Evolutionary conservation across 37 sponge, comb jelly and placozoan species (phyloP).

Genomic region (Cliona cf. orientalis): DNA sequence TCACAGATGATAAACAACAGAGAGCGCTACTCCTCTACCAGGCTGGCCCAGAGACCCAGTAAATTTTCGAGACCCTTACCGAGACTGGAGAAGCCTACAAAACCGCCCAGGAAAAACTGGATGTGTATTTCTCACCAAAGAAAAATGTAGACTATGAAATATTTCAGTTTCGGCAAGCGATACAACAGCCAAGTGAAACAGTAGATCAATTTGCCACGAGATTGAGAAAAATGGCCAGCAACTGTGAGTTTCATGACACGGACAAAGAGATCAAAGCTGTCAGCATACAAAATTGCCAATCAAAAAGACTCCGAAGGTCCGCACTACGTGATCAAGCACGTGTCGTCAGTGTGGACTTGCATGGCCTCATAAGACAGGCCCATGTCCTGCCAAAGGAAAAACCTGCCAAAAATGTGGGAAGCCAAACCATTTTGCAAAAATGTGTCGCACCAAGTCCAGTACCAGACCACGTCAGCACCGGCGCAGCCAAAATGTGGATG

Average conservation of each 20-base stretch:
- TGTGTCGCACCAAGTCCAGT: background rate
- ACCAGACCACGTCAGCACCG: background rate
- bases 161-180: too few species aligned
- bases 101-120: conserved; percentile 11
- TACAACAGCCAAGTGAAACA: too few species aligned
- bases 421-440: conserved; percentile 53
- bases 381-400: conserved; percentile 51
- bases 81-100: conserved; percentile 36
- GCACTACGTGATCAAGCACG: conserved; percentile 13
- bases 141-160: too few species aligned
- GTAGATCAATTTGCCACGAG: conserved; percentile 44
- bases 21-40: background rate
- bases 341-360: conserved; percentile 31
- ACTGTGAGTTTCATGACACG: conserved; percentile 36
- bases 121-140: too few species aligned
- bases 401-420: conserved; percentile 43
- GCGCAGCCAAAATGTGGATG: too few species aligned
- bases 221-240: conserved; percentile 24
- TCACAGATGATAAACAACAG: background rate
- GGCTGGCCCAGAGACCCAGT: conserved; percentile 6
- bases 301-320: conserved; percentile 17
- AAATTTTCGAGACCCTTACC: conserved; percentile 17
- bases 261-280: conserved; percentile 32
- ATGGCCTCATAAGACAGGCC: conserved; percentile 50
- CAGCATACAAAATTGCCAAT: conserved; percentile 47